These are phyloP conservation scores for Oreochromis tanganicae DNA, from an alignment of 2,113 vertebrate species.

Conservation along the genomic window DNA sequence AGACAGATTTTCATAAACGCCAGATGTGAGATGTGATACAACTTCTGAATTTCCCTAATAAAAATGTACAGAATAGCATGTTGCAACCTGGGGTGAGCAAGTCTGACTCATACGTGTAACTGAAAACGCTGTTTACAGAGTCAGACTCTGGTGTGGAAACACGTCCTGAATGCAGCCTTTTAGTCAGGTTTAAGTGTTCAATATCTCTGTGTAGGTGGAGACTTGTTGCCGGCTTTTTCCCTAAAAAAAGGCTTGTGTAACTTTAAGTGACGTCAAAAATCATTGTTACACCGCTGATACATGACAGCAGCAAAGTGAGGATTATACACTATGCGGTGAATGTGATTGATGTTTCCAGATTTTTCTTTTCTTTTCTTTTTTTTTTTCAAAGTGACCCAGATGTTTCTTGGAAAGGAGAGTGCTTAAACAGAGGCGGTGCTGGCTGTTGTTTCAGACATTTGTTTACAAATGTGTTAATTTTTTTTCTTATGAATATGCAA, in stretches of 20 bases:
- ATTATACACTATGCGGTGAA: neutral
- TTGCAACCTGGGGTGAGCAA: conserved; percentile 33
- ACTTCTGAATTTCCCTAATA: conserved; percentile 18
- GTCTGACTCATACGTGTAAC: conserved; percentile 52
- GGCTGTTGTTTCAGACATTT: neutral
- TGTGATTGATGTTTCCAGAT: conserved; percentile 12
- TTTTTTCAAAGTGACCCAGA: neutral
- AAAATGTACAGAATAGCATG: conserved; percentile 31
- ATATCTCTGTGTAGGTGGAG: conserved; percentile 34
- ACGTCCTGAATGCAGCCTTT: conserved; percentile 12
- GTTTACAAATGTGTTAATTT: neutral
- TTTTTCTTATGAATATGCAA: neutral
- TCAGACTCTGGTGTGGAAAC: conserved; percentile 5
- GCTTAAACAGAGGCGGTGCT: neutral
- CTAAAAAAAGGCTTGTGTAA: conserved; percentile 32
- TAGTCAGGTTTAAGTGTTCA: neutral
- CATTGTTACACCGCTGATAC: neutral
- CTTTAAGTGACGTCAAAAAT: conserved; percentile 18
- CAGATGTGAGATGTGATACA: conserved; percentile 18
- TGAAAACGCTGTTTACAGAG: conserved; percentile 54
- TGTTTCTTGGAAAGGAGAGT: neutral
- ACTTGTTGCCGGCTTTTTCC: conserved; percentile 28
- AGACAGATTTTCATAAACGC: neutral
- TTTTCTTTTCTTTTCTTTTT: neutral
- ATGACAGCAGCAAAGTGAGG: neutral